Evolutionary conservation across 2,797 vertebrate species (phyloP).

Genomic region (Thripadectes ignobilis): DNA sequence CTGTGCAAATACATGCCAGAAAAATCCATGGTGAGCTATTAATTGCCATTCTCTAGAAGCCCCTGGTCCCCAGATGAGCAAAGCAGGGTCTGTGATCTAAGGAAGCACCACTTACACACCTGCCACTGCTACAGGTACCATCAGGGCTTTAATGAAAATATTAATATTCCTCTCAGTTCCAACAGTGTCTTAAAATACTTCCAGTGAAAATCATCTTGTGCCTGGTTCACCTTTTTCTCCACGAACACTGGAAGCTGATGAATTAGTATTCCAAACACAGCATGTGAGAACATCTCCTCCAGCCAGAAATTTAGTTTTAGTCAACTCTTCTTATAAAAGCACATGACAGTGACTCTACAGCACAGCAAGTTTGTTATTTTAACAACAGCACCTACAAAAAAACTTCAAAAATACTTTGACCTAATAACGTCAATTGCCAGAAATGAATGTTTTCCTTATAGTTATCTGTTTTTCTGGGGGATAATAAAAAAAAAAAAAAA

Average conservation of each 20-base stretch:
- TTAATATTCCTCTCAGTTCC: not conserved
- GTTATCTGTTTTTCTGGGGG: not conserved
- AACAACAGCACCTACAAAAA: not conserved
- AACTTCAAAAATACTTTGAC: slow-evolving; percentile 26
- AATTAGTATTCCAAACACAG: not conserved
- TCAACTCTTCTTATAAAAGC: not conserved
- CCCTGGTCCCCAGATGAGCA: not conserved
- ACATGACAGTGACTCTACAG: not conserved
- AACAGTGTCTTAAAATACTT: not conserved
- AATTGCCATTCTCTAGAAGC: not conserved
- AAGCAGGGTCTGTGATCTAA: rapidly evolving
- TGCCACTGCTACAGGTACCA: not conserved
- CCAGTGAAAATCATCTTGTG: not conserved
- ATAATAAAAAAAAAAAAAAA: not conserved
- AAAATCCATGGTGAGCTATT: not conserved
- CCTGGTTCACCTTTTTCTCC: not conserved
- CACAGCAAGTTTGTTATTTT: slow-evolving; percentile 4
- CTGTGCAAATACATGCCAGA: not conserved
- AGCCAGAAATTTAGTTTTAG: not conserved
- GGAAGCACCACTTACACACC: not conserved
- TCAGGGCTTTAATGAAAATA: not conserved
- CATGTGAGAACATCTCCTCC: not conserved
- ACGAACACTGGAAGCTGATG: not conserved
- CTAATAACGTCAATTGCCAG: slow-evolving; percentile 48
- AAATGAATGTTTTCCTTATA: slow-evolving; percentile 22